Evolutionary conservation across 2,888 invertebrate species (phyloP), one percentile per base, ranked within the genome.

Genomic region (Lucinisca nassula): DNA sequence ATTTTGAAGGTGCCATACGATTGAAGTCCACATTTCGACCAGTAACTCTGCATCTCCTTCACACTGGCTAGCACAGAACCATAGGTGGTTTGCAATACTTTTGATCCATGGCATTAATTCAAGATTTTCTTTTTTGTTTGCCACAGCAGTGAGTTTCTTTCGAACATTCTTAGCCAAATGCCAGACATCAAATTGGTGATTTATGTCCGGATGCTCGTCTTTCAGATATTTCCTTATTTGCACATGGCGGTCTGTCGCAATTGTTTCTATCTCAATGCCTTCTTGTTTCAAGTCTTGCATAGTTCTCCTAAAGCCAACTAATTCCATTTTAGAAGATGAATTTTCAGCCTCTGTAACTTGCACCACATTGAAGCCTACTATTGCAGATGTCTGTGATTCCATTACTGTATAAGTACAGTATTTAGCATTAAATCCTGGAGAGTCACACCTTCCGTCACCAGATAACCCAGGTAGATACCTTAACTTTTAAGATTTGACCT

Each of bases 121-220:
- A n/a, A n/a, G 3, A 51, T 21, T 38, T 24, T 30, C 75, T 17
- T 75, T 75, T 40, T 75, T 35, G 14, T 72, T 72, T 40, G 72
- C 72, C 40, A 38, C 40, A n/a, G 37, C n/a, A 4, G 37, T 38
- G 0, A 84, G 24, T 45, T 87, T 87, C 45, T 87, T 84, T 8
- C 61, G 30, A 17, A 82, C 38, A 6, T 32, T 49, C 6, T 84
- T 87, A 1, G 81, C 73, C 12, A 84, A 35, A 72, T 87, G 87
- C 87, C 84, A 87, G 14, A 84, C 84, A 72, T 84, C 84, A 84
- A 87, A 87, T 30, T 87, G 87, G 49, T 86, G 86, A 21, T 76
- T 32, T 21, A 70, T 75, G 6, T 79, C 30, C 6, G 51, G n/a
- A 45, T 38, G 75, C 24, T 80, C 27, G 30, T 80, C 84, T 17